Conservation (phyloP, 1,140 invertebrate genomes). For the Heliconius melpomene region DNA sequence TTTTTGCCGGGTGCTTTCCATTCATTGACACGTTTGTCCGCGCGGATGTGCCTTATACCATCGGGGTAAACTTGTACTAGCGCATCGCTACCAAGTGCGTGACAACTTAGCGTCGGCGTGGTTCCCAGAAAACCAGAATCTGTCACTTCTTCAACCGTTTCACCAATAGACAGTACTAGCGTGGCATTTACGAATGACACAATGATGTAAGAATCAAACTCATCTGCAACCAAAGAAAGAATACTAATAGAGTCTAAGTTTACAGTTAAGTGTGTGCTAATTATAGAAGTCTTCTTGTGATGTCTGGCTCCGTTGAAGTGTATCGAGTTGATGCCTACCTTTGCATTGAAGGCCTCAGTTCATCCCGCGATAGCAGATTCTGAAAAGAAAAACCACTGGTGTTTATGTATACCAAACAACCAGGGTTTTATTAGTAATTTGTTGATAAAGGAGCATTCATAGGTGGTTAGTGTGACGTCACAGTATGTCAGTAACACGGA, state of each 20-base stretch:
- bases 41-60: constrained; percentile 98
- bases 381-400: constrained; percentile 83
- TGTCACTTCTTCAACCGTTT: constrained; percentile 99
- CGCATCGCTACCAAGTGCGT: constrained; percentile 97
- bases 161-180: constrained; percentile 98
- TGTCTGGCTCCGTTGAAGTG: constrained; percentile 56
- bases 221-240: constrained; percentile 90
- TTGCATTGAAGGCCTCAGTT: constrained; percentile 62
- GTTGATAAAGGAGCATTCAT: constrained; percentile 79
- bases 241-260: constrained; percentile 54
- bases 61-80: constrained; percentile 99
- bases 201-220: constrained; percentile 99
- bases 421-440: constrained; percentile 82
- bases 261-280: constrained; percentile 13
- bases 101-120: constrained; percentile 98
- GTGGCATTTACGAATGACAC: constrained; percentile 99
- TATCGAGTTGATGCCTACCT: constrained; percentile 72
- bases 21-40: constrained; percentile 98
- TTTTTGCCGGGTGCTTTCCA: constrained; percentile 99
- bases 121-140: constrained; percentile 99
- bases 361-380: constrained; percentile 74
- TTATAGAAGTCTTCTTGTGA: constrained; percentile 45
- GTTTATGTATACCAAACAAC: constrained; percentile 82
- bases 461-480: constrained; percentile 76
- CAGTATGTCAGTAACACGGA: constrained; percentile 78